Conservation (phyloP, 1,140 invertebrate genomes). For the Drosophila ercepeae region DNA sequence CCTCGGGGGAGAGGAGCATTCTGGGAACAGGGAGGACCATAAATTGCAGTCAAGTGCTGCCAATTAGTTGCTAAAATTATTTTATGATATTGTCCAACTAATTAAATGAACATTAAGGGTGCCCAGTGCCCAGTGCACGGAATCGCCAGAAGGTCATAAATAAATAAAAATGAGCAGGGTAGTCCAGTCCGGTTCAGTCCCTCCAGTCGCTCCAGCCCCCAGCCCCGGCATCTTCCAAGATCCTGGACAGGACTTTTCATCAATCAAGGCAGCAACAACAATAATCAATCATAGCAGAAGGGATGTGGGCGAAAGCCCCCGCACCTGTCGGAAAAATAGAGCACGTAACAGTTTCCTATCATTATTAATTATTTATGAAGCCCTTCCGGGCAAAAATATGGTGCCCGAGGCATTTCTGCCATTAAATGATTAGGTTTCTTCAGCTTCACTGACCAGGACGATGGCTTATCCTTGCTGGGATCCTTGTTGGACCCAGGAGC, state of each 20-base stretch:
- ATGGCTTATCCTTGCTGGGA: constrained; percentile 12
- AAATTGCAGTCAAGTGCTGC: constrained; percentile 80
- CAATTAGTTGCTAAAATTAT: constrained; percentile 79
- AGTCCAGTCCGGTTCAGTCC: too few relatives aligned
- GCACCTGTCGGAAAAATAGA: constrained; percentile 37
- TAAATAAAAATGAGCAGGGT: constrained; percentile 11
- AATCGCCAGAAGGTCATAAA: constrained; percentile 16
- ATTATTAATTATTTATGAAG: constrained; percentile 77
- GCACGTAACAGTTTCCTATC: constrained; percentile 58
- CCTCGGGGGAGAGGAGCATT: background rate
- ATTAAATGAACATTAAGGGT: constrained; percentile 61
- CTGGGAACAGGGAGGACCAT: constrained; percentile 32
- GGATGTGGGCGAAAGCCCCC: constrained; percentile 1
- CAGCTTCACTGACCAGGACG: constrained; percentile 8
- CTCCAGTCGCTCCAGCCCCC: background rate
- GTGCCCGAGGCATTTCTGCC: constrained; percentile 26
- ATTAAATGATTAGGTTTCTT: constrained; percentile 69
- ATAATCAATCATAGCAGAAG: constrained; percentile 67
- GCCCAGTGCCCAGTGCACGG: background rate
- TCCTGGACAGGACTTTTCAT: constrained; percentile 47
- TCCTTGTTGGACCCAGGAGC: constrained; percentile 13
- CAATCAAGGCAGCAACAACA: constrained; percentile 56
- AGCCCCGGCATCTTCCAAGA: constrained; percentile 7
- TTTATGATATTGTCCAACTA: constrained; percentile 75
- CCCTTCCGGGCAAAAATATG: background rate